A percentile compares a stretch with the other conserved stretches of the same genome.
Evolutionary conservation across 2,797 vertebrate species (phyloP).

Genomic region (Xenopus petersii): DNA sequence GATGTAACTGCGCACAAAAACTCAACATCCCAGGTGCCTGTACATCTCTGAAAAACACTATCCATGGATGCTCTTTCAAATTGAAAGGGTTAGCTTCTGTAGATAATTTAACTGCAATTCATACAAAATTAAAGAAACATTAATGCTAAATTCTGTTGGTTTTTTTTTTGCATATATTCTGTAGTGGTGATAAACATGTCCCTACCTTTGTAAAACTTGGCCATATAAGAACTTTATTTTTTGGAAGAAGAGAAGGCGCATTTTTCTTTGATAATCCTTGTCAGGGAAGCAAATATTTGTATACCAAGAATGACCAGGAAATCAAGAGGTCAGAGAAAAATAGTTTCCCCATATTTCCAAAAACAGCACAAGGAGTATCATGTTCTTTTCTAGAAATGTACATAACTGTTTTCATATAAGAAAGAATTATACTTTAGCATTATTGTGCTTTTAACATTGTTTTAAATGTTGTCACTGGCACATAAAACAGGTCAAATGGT

Average conservation of each 20-base stretch:
- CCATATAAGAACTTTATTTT: no score
- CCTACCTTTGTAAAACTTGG: no score
- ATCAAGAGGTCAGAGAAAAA: no score
- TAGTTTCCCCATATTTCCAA: no score
- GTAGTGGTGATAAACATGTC: no score
- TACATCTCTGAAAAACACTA: constrained; percentile 23
- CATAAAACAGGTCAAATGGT: constrained; percentile 6
- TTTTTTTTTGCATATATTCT: no score
- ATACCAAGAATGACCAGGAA: no score
- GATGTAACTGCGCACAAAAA: background rate
- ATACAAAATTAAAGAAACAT: background rate
- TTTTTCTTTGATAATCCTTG: no score
- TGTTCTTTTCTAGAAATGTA: no score
- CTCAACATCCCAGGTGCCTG: constrained; percentile 9
- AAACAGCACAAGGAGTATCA: no score
- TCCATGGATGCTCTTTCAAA: constrained; percentile 27
- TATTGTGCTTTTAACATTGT: constrained; percentile 11
- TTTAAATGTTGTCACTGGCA: constrained; percentile 17
- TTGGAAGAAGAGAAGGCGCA: no score
- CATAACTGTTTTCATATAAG: background rate
- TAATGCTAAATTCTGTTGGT: background rate
- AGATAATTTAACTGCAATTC: background rate
- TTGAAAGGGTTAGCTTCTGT: constrained; percentile 15
- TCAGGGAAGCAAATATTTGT: no score
- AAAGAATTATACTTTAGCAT: background rate